Percentiles rank a stretch among this genome's conserved stretches.
These are phyloP conservation scores for Drosophila jambulina DNA, from an alignment of 1,140 invertebrate species.

Conservation along the genomic window DNA sequence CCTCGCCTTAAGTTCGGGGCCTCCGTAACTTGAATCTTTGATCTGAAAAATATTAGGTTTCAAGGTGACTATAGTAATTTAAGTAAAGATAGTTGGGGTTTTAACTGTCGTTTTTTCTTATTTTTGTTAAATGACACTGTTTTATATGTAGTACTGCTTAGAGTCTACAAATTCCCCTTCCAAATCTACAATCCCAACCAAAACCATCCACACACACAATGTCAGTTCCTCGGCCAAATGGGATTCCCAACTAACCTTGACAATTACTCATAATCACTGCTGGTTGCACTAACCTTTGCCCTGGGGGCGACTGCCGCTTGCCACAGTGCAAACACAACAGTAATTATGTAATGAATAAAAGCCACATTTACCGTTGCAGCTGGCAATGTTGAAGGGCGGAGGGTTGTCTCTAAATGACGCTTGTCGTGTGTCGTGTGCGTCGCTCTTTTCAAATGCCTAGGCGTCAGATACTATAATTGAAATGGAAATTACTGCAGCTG, in stretches of 20 bases:
- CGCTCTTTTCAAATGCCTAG: slow-evolving; percentile 48
- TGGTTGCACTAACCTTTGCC: slow-evolving; percentile 41
- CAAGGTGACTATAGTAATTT: neutral
- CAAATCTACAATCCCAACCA: neutral
- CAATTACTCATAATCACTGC: slow-evolving; percentile 74
- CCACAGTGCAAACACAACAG: slow-evolving; percentile 74
- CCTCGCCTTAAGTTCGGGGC: neutral
- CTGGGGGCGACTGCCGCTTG: slow-evolving; percentile 42
- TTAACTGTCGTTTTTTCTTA: no score
- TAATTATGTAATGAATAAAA: slow-evolving; percentile 81
- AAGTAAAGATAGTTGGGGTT: neutral
- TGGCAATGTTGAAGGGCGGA: neutral
- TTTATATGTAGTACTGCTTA: neutral
- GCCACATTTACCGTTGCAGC: slow-evolving; percentile 71
- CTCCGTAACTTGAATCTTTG: neutral
- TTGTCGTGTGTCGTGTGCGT: slow-evolving; percentile 2
- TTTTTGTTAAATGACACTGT: neutral
- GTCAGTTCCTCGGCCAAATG: slow-evolving; percentile 1
- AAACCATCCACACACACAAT: neutral
- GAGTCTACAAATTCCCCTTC: neutral
- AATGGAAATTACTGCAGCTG: slow-evolving; percentile 70
- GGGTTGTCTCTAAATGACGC: slow-evolving; percentile 14
- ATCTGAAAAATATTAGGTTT: neutral
- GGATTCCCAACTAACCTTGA: slow-evolving; percentile 43
- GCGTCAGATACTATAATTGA: slow-evolving; percentile 71